Base-by-base conservation (phyloP, 2,888 invertebrate genomes). In the Lottia gigantea region DNA sequence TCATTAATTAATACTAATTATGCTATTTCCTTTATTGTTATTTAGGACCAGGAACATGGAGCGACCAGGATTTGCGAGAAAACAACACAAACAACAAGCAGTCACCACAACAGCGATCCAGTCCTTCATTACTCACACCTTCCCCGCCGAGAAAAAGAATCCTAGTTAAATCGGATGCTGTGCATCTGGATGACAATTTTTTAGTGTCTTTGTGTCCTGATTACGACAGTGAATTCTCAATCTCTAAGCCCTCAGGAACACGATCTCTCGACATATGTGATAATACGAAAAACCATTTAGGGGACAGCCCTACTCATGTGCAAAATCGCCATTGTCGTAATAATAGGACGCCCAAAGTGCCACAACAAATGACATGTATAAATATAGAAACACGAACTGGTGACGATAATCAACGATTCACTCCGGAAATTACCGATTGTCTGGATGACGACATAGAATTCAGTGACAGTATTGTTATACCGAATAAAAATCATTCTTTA, bases 81-180 rank as follows among this genome's bases (percentile, higher is more conserved):
- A 40, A 40, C 40, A 40, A 40, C 40, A 23, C 19, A 55, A 55
- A 23, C 23, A 23, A 71, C 31, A 74, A 74, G 31, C 71, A 71
- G 62, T 74, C 74, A 40, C 74, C 74, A 40, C 64, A 69, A 65
- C 74, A 74, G 67, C 76, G 78, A 15, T 79, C 82, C n/a, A 76
- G 78, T 25, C 79, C 82, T 14, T 76, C 80, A 15, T 74, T 81
- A 16, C 67, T 78, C n/a, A 77, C 80, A 55, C 72, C 77, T 70
- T 78, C 81, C 66, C 77, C 79, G 19, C 78, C 80, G 64, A 86
- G 92, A 80, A 93, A 93, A 72, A 94, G 93, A 87, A 94, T 94
- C 76, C 94, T 94, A 85, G 89, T 94, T 80, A 94, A 94, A 90
- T 94, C 93, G 88, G 92, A 84, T 66, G 93, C 93, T 81, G 73